Percentiles rank a stretch among this genome's conserved stretches.
Evolutionary conservation across 2,113 vertebrate species (phyloP).

Genomic region (Sphyrna mokarran): DNA sequence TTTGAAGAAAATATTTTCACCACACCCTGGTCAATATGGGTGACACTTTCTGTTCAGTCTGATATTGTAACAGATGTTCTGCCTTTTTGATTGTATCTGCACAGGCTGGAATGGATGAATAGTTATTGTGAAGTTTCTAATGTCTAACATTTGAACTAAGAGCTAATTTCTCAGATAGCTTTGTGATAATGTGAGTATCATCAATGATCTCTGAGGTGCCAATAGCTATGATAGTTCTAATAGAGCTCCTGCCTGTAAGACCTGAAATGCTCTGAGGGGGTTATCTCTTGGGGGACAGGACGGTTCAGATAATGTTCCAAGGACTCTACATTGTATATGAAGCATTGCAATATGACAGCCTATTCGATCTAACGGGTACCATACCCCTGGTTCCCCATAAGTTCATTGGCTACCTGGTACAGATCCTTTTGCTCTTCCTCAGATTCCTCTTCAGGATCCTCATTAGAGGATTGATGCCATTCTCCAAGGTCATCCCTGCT

Average conservation of each 20-base stretch:
- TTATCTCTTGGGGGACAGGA: background rate
- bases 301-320: background rate
- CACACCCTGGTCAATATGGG: background rate
- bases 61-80: background rate
- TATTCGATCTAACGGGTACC: background rate
- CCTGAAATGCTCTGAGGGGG: background rate
- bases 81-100: background rate
- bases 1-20: background rate
- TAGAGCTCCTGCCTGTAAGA: background rate
- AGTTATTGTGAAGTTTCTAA: background rate
- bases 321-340: background rate
- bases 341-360: background rate
- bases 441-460: no score
- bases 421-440: no score
- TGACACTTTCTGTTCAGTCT: background rate
- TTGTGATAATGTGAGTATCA: no score
- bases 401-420: no score
- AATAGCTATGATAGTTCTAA: background rate
- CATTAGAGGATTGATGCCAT: no score
- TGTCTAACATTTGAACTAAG: background rate
- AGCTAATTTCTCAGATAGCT: no score
- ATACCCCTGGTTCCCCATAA: no score
- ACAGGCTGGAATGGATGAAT: background rate
- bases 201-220: no score
- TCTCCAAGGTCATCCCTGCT: no score